These are phyloP conservation scores for Erinaceus europaeus DNA, from an alignment of 2,113 vertebrate genomes.

Conservation along the genomic window DNA sequence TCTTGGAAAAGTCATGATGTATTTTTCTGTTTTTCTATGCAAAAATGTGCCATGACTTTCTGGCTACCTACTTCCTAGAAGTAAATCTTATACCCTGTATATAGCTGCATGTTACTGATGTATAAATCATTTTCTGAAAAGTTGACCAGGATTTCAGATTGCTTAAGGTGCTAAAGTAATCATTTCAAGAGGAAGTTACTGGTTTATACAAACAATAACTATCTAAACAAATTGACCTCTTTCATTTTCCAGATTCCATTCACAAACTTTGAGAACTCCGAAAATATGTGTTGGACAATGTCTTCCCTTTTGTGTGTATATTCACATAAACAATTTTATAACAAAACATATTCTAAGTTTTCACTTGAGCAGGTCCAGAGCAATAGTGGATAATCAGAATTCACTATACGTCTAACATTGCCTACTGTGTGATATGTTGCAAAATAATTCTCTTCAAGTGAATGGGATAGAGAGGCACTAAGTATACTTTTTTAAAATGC, in stretches of 20 bases:
- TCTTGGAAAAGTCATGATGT: no score
- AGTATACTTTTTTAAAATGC: not conserved
- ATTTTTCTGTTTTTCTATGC: no score
- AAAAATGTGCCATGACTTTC: no score
- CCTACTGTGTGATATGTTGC: not conserved
- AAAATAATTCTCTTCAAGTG: not conserved
- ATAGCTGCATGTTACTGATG: not conserved
- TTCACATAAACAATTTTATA: not conserved
- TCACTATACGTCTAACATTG: not conserved
- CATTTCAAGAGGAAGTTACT: slow-evolving; percentile 30
- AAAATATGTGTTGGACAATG: not conserved
- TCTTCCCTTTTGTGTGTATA: not conserved
- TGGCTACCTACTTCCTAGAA: not conserved
- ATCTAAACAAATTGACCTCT: not conserved
- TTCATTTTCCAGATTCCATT: not conserved
- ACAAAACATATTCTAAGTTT: not conserved
- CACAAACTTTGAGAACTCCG: not conserved
- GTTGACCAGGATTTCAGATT: not conserved
- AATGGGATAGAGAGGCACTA: not conserved
- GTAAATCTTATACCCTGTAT: not conserved
- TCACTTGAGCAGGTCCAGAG: not conserved
- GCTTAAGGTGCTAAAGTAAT: not conserved
- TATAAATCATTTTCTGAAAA: slow-evolving; percentile 1
- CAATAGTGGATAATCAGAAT: not conserved
- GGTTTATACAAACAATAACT: not conserved